phyloP scores from a whole-genome alignment of 1,140 invertebrate genomes.

The Drosophila lacertosa region DNA sequence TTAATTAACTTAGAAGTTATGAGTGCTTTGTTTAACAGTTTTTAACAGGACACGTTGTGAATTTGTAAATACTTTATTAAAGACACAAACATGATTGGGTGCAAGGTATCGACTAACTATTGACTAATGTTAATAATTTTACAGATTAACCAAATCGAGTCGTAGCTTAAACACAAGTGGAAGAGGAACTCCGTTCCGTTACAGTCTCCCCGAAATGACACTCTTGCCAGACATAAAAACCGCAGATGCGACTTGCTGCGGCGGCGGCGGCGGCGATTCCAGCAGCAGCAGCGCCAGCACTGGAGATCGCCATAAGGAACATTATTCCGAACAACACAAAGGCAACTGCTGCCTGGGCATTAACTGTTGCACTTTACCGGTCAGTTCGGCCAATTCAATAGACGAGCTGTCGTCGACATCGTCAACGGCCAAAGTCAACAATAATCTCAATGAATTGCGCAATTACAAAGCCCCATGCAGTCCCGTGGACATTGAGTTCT shows the following conservation, averaged over 20 bases:
- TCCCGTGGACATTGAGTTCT: constrained; percentile 88
- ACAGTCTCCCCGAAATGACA: constrained; percentile 56
- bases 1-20: too few species aligned
- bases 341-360: constrained; percentile 54
- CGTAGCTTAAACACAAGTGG: background rate
- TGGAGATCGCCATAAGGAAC: constrained; percentile 38
- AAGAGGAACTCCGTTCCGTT: constrained; percentile 9
- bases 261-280: constrained; percentile 42
- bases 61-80: too few species aligned
- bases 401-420: constrained; percentile 65
- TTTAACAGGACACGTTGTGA: too few species aligned
- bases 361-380: constrained; percentile 69
- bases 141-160: background rate
- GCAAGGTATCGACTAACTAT: too few species aligned
- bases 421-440: constrained; percentile 59
- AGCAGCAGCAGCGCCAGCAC: constrained; percentile 46
- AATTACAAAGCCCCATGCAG: constrained; percentile 71
- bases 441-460: constrained; percentile 59
- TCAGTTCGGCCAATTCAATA: constrained; percentile 74
- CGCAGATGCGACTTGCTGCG: constrained; percentile 59
- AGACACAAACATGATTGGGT: too few species aligned
- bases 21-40: too few species aligned
- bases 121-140: too few species aligned
- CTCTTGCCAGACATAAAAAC: constrained; percentile 80
- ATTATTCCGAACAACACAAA: constrained; percentile 23